Percentiles rank a stretch among this genome's conserved stretches.
Conservation (phyloP, 2,797 vertebrate genomes). For the Odontamblyopus lacepedii region DNA sequence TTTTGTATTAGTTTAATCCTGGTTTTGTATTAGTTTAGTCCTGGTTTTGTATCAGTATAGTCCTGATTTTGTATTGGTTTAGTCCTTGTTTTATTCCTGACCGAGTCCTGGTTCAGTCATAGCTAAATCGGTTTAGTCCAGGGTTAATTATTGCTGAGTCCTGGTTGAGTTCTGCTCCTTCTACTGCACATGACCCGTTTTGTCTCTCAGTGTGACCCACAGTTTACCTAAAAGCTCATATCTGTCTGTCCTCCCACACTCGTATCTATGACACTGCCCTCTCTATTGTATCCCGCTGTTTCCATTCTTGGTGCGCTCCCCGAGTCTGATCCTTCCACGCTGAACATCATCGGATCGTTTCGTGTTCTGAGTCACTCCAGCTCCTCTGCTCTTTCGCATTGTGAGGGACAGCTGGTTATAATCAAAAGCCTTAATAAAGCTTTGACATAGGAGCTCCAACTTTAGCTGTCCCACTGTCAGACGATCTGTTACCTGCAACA, state of each 20-base stretch:
- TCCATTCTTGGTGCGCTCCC: conserved; percentile 29
- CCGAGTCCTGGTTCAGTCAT: no score
- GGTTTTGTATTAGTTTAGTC: no score
- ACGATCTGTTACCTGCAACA: conserved; percentile 61
- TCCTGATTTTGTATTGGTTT: no score
- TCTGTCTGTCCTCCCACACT: conserved; percentile 31
- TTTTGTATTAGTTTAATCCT: no score
- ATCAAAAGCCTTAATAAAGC: conserved; percentile 74
- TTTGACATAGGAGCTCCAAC: conserved; percentile 62
- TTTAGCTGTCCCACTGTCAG: conserved; percentile 45
- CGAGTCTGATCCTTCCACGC: conserved; percentile 30
- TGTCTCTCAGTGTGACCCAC: conserved; percentile 11
- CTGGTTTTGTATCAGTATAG: no score
- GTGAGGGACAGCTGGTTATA: conserved; percentile 72
- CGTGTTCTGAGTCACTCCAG: conserved; percentile 70
- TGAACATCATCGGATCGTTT: conserved; percentile 65
- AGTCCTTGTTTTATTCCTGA: no score
- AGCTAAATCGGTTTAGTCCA: no score
- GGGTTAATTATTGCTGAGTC: no score
- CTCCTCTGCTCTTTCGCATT: conserved; percentile 18
- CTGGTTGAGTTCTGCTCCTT: no score
- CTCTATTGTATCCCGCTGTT: conserved; percentile 36
- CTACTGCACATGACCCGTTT: background rate
- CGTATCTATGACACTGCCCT: conserved; percentile 22
- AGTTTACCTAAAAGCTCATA: conserved; percentile 6